Evolutionary conservation across 2,888 invertebrate species (phyloP), one percentile per base, ranked within the genome.

Genomic region (Epiblema foenella): DNA sequence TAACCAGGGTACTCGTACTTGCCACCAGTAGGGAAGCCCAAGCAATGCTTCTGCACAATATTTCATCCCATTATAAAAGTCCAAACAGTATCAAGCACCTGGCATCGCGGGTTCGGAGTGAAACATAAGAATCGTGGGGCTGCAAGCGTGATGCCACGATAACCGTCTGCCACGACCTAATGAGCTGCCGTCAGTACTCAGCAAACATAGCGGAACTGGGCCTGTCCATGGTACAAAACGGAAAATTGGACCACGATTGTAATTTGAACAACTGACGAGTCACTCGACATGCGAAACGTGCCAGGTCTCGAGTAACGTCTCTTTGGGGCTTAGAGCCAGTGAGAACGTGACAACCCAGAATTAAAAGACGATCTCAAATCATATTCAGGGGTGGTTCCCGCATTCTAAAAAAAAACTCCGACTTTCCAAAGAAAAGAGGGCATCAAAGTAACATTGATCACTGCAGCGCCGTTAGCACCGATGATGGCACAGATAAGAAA

Each of bases 121-220:
- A 77, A 78, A 77, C 77, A 75, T 75, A 75, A 77, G 64, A 76
- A 75, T 76, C 79, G 83, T 78, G 83, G 75, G 54, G 76, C 74
- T 57, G 77, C 78, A 77, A 75, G 75, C 82, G 82, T 83, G 82
- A 82, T 78, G 77, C 73, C 15, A 52, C 69, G 82, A 83, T 82
- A 79, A 79, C 78, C 76, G 82, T 80, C 80, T 77, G 77, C 78
- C 83, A 83, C 81, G 82, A 79, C 75, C 76, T 73, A 75, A 74
- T 74, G 76, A 73, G 71, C 70, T 78, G 76, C 74, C 73, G 77
- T 74, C 75, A 42, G 20, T 18, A 20, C 57, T 69, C 49, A 58
- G 46, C 58, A 70, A 65, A 70, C 69, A 70, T 65, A 65, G 65
- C 64, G 69, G 69, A 51, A 64, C 52, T 58, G 20, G 57, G 12